Evolutionary conservation across 2,888 invertebrate genomes (phyloP), one percentile per base, ranked within the genome.

Genomic region (Minunthozetes semirufus): DNA sequence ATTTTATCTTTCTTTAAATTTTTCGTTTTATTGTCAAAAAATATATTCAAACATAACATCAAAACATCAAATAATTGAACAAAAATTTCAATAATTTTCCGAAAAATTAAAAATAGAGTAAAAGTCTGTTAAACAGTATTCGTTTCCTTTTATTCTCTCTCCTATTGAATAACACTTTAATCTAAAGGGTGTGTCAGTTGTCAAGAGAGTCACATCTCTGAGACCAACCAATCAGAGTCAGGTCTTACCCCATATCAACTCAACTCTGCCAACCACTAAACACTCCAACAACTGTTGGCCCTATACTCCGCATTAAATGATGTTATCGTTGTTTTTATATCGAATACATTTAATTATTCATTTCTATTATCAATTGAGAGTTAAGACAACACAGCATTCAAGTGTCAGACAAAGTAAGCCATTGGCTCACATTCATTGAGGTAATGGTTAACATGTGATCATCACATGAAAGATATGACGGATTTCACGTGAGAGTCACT

Each of bases 181-280:
- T 38, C 25, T 59, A 4, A 59, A 59, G 63, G 63, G 63, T 63
- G 63, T 63, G 63, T 63, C 63, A 29, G 63, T 63, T 33, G 33
- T 63, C 63, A 63, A 63, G 59, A 25, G 27, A 59, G 50, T 59
- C 63, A n/a, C 63, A 63, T 63, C n/a, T 63, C n/a, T 63, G 22
- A 27, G 19, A 19, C 6, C 17, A 63, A n/a, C 63, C 63, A 63
- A 63, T 63, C 63, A 63, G 33, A 63, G 33, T 5, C 25, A 50
- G 13, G 1, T 15, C 25, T 1, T 5, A 25, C 13, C 25, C 22
- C 22, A 59, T 25, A 22, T 15, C 59, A 59, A 53, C 53, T 19
- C 22, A 53, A 19, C 19, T 19, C 8, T 2, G 19, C 19, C 27
- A 5, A 25, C 11, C 22, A 59, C 8, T 13, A 59, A 59, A 25